Evolutionary conservation across 2,888 invertebrate species (phyloP).

Genomic region (Agrochola lychnidis): DNA sequence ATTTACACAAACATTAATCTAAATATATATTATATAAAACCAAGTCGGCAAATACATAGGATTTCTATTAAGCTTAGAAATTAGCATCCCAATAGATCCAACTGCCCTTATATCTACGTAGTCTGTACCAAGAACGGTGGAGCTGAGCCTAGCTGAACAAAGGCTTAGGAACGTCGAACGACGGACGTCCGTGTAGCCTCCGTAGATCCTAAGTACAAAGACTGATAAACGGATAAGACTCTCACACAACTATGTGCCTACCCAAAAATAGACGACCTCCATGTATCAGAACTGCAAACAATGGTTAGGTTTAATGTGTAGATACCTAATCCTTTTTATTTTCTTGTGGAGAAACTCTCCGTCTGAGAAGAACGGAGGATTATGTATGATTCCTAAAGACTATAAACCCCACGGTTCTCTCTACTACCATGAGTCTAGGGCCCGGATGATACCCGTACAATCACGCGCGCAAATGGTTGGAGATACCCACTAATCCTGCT

Average conservation of each 20-base stretch:
- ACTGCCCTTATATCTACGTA: conserved; percentile 13
- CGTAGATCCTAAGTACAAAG: conserved; percentile 57
- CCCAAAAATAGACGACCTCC: conserved; percentile 23
- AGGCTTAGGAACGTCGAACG: conserved; percentile 48
- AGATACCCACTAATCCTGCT: not conserved
- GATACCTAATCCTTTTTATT: not conserved
- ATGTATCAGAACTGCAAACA: conserved; percentile 10
- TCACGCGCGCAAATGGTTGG: too few species aligned
- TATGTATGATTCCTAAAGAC: not conserved
- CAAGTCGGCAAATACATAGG: not conserved
- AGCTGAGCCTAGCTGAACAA: conserved; percentile 57
- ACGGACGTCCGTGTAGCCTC: conserved; percentile 37
- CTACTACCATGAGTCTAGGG: not conserved
- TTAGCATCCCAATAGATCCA: conserved; percentile 48
- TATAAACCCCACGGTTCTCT: not conserved
- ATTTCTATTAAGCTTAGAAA: conserved; percentile 28
- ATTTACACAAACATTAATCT: not conserved
- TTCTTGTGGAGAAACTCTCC: not conserved
- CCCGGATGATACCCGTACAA: too few species aligned
- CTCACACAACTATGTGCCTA: conserved; percentile 14
- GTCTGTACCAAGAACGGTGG: conserved; percentile 23
- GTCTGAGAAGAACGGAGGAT: too few species aligned
- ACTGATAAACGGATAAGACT: conserved; percentile 54
- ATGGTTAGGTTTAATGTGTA: not conserved
- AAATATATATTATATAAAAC: not conserved